Conservation (phyloP, 30 jellyfish, hydroid and myxozoan species). For the Phacellophora camtschatica region DNA sequence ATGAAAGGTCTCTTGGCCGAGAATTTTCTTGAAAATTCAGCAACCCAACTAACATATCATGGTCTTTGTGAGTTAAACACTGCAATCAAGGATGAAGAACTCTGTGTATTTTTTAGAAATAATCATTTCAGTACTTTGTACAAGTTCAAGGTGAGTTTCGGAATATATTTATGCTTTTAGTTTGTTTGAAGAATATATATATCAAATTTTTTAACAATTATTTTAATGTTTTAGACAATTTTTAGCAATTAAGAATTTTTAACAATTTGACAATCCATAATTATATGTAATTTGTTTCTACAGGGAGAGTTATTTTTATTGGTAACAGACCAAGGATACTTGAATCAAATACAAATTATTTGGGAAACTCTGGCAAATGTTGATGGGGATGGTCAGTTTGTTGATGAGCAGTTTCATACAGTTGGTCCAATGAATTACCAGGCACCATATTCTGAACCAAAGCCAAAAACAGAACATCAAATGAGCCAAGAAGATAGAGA, state of each 20-base stretch:
- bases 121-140: slow-evolving; percentile 90
- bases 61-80: slow-evolving; percentile 91
- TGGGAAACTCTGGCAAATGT: slow-evolving; percentile 98
- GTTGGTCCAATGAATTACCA: slow-evolving; percentile 65
- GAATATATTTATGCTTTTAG: no score
- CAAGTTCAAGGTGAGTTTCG: slow-evolving; percentile 56
- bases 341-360: slow-evolving; percentile 79
- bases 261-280: no score
- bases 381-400: slow-evolving; percentile 98
- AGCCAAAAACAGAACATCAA: background rate
- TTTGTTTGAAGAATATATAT: no score
- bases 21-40: slow-evolving; percentile 81
- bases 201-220: no score
- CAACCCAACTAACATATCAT: slow-evolving; percentile 95
- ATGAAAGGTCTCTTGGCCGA: slow-evolving; percentile 70
- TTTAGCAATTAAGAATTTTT: no score
- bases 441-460: slow-evolving; percentile 2
- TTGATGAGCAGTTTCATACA: slow-evolving; percentile 72
- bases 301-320: slow-evolving; percentile 85
- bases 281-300: background rate
- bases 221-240: no score
- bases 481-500: slow-evolving; percentile 73
- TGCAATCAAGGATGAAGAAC: slow-evolving; percentile 75
- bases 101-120: slow-evolving; percentile 94
- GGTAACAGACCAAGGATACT: slow-evolving; percentile 97